phyloP scores from a whole-genome alignment of 1,140 invertebrate species.

The Triops cancriformis region DNA sequence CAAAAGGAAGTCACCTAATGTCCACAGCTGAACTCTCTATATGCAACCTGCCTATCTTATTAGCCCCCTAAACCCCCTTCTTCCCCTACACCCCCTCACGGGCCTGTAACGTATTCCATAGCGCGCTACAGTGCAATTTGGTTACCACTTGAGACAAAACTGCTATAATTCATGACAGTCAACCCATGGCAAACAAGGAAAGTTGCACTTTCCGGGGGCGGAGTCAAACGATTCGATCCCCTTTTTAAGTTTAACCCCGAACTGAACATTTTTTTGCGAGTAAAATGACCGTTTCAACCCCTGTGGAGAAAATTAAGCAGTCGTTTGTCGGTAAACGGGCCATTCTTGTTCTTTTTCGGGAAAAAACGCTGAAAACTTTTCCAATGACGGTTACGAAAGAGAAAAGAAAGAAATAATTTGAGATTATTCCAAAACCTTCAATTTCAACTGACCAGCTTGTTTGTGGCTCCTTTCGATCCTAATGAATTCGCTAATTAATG shows the following conservation, averaged over 20 bases:
- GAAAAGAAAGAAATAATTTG: conserved; percentile 27
- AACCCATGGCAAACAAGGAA: not conserved
- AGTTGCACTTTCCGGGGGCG: not conserved
- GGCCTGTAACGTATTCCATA: not conserved
- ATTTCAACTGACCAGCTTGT: not conserved
- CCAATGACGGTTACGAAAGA: conserved; percentile 35
- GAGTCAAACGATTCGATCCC: not conserved
- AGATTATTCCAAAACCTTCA: not conserved
- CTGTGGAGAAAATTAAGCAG: too few relatives aligned
- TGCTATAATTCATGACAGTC: not conserved
- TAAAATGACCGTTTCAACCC: not conserved
- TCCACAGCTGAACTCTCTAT: not conserved
- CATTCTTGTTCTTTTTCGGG: too few relatives aligned
- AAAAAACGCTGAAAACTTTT: too few relatives aligned
- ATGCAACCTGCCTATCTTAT: not conserved
- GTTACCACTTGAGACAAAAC: too few relatives aligned
- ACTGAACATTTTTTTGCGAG: not conserved
- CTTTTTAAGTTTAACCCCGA: not conserved
- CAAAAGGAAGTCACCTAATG: not conserved
- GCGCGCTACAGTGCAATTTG: too few relatives aligned
- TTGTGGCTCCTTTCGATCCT: not conserved
- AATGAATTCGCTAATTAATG: not conserved
- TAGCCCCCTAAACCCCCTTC: not conserved
- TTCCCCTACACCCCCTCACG: not conserved
- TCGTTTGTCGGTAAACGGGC: too few relatives aligned